phyloP scores from a whole-genome alignment of 2,797 vertebrate species.

The Xiphophorus birchmanni region DNA sequence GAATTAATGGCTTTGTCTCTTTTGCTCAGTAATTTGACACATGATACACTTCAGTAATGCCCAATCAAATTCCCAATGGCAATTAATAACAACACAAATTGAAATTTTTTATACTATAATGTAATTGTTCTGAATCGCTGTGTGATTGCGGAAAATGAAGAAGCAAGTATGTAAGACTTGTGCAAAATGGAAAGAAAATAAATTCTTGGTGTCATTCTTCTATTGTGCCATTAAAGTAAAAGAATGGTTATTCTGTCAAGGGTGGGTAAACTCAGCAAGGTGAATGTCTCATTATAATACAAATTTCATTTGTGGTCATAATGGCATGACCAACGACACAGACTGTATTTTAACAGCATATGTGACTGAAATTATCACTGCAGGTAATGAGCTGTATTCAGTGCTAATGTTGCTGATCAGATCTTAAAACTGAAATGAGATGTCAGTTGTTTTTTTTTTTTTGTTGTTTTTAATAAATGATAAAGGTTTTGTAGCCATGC shows the following conservation, averaged over 20 bases:
- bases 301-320: conserved; percentile 24
- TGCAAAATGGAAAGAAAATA: conserved; percentile 11
- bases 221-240: conserved; percentile 1
- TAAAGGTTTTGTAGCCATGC: neutral
- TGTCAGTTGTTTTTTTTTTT: neutral
- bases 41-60: neutral
- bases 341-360: conserved; percentile 19
- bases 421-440: conserved; percentile 19
- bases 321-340: conserved; percentile 15
- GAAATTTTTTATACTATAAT: neutral
- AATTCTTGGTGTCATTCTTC: conserved; percentile 6
- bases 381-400: conserved; percentile 37
- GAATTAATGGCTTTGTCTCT: conserved; percentile 42
- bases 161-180: conserved; percentile 6
- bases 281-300: conserved; percentile 37
- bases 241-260: conserved; percentile 29
- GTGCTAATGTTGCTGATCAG: conserved; percentile 7
- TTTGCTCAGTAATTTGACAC: conserved; percentile 17
- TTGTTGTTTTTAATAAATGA: neutral
- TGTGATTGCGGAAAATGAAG: conserved; percentile 16
- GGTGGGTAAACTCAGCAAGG: conserved; percentile 21
- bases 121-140: conserved; percentile 1
- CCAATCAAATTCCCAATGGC: conserved; percentile 8
- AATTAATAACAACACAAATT: conserved; percentile 12
- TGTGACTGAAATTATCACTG: conserved; percentile 27